phyloP scores from a whole-genome alignment of 2,797 vertebrate genomes.

The Enteromius anoplus region DNA sequence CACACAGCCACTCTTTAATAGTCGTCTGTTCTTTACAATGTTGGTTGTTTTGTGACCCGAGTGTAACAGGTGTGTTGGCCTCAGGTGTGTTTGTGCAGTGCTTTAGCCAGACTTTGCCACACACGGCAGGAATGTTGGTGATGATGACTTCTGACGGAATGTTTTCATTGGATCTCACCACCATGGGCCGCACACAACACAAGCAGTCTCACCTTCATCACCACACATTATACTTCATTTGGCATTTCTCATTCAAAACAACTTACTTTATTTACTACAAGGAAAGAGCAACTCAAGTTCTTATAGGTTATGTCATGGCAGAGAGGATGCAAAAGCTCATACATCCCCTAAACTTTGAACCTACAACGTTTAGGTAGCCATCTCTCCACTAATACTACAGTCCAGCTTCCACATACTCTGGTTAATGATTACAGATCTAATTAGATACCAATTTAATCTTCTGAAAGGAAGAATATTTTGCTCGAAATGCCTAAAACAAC shows the following conservation, averaged over 20 bases:
- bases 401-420: conserved; percentile 24
- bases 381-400: neutral
- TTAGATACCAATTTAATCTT: neutral
- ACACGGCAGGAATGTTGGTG: conserved; percentile 71
- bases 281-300: neutral
- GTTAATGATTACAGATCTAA: conserved; percentile 19
- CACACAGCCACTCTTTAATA: neutral
- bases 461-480: neutral
- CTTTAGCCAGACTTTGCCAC: conserved; percentile 70
- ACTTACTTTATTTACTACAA: neutral
- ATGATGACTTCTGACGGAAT: conserved; percentile 71
- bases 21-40: neutral
- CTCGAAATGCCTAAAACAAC: neutral
- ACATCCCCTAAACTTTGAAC: conserved; percentile 6
- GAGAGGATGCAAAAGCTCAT: neutral
- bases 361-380: neutral
- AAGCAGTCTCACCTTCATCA: conserved; percentile 13
- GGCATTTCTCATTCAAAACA: conserved; percentile 17
- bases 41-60: conserved; percentile 16
- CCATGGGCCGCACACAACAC: conserved; percentile 58
- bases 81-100: conserved; percentile 75
- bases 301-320: neutral
- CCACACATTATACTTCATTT: conserved; percentile 22
- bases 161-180: conserved; percentile 69
- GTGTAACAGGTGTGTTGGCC: conserved; percentile 61